Base-by-base conservation (phyloP, 1,140 invertebrate species). In the Pachyrhynchus sulphureomaculatus region DNA sequence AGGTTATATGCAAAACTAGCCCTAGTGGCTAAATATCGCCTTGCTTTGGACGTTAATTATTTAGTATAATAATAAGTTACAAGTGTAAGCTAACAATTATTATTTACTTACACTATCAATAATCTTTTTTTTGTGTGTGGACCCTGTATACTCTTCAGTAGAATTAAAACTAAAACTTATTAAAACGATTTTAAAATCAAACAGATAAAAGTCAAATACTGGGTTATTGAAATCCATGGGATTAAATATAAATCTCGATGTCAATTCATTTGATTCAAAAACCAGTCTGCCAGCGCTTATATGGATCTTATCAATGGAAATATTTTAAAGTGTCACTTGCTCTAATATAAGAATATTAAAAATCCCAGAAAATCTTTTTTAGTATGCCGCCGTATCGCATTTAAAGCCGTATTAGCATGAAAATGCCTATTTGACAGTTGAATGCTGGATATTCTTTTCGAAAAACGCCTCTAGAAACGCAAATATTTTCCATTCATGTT, bases 321-420 rank as follows among this genome's bases (percentile, higher is more conserved):
- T 68, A 68, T 67, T 70, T 70, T 72, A 68, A 69, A 72, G 55
- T 68, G 69, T 71, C 70, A 71, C 59, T 58, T 37, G 59, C 57
- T 57, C 59, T 73, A 73, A 71, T 73, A 71, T 68, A 67, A 71
- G 71, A 70, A 73, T 73, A 72, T 73, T 72, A 72, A 73, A 72
- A 73, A 73, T 70, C 69, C 60, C 36, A 64, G 58, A 62, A 61
- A 69, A 70, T 69, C 68, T 68, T 64, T 72, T 70, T 65, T 62
- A 72, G 70, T 61, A 52, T 64, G 53, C 39, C 53, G 39, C 15
- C 32, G 37, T 42, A 32, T 29, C 21, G 32, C 69, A 66, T 71
- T 71, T 69, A 71, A 73, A 66, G 65, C 36, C 62, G 66, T 67
- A 72, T 73, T 73, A 73, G 62, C 72, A 73, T 73, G 68, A 73